phyloP scores from a whole-genome alignment of 2,888 invertebrate genomes.

The Nemurella pictetii region DNA sequence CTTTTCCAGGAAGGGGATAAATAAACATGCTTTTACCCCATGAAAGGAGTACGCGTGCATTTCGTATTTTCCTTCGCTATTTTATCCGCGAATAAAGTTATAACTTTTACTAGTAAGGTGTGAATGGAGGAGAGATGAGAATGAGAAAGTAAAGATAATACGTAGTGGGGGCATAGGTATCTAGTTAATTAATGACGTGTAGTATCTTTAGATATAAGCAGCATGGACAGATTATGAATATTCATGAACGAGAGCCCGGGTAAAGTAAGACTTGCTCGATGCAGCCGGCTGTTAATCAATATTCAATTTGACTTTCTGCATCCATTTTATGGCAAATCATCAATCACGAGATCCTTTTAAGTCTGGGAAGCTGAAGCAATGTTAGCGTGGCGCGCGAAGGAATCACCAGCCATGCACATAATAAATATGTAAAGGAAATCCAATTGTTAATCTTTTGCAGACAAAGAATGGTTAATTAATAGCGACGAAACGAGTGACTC shows the following conservation, averaged over 20 bases:
- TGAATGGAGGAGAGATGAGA: background rate
- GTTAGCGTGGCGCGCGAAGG: background rate
- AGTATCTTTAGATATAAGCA: conserved; percentile 3
- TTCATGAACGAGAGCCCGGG: background rate
- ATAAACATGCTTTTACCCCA: too few relatives aligned
- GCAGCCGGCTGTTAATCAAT: conserved; percentile 24
- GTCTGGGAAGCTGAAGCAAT: background rate
- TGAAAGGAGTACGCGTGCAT: too few relatives aligned
- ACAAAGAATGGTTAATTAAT: conserved; percentile 26
- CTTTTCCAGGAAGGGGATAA: too few relatives aligned
- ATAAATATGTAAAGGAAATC: conserved; percentile 24
- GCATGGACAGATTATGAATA: conserved; percentile 18
- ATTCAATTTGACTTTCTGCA: conserved; percentile 31
- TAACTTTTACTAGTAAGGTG: background rate
- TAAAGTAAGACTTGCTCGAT: background rate
- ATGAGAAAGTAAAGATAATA: background rate
- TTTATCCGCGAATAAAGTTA: background rate
- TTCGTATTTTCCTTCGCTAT: background rate
- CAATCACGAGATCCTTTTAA: conserved; percentile 23
- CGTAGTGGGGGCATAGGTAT: background rate
- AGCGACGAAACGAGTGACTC: conserved; percentile 18
- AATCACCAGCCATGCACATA: conserved; percentile 14
- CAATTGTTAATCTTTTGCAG: conserved; percentile 30
- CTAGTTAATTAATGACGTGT: background rate
- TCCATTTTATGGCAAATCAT: conserved; percentile 23